Conservation (phyloP, 2,797 vertebrate genomes). For the Benthosema pterotum region DNA sequence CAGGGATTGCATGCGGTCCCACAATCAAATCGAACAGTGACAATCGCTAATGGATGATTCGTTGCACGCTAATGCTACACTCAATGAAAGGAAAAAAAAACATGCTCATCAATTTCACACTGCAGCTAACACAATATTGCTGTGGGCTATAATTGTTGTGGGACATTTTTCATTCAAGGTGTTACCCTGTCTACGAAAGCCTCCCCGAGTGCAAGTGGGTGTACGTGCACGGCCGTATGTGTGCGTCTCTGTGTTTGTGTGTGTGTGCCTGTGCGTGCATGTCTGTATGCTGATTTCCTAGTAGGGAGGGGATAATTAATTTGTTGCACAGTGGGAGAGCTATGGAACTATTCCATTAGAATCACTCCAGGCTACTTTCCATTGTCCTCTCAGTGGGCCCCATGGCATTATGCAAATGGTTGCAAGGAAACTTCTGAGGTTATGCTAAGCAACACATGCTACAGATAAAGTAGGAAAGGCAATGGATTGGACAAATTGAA, state of each 20-base stretch:
- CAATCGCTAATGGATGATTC: constrained; percentile 79
- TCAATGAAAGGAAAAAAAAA: constrained; percentile 80
- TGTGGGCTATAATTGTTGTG: constrained; percentile 70
- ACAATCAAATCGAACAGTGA: constrained; percentile 79
- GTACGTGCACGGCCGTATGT: constrained; percentile 25
- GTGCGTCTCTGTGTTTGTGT: constrained; percentile 29
- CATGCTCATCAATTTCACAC: constrained; percentile 81
- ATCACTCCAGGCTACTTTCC: constrained; percentile 71
- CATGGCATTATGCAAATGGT: constrained; percentile 59
- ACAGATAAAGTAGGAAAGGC: constrained; percentile 32
- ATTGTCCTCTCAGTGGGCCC: constrained; percentile 61
- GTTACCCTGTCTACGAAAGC: constrained; percentile 59
- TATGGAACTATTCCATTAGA: constrained; percentile 69
- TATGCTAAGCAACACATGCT: constrained; percentile 49
- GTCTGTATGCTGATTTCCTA: constrained; percentile 54
- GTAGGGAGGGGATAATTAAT: constrained; percentile 76
- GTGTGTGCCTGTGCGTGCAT: constrained; percentile 9
- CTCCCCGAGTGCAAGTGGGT: constrained; percentile 48
- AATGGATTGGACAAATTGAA: constrained; percentile 25
- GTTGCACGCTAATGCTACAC: constrained; percentile 72
- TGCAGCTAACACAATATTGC: constrained; percentile 79
- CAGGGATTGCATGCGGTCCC: constrained; percentile 65
- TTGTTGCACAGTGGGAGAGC: constrained; percentile 72
- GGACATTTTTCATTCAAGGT: constrained; percentile 80
- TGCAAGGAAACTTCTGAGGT: constrained; percentile 40